Percentiles rank a stretch among this genome's conserved stretches.
phyloP scores from a whole-genome alignment of 35 echinoderm and acorn worm species.

The Diadema setosum region DNA sequence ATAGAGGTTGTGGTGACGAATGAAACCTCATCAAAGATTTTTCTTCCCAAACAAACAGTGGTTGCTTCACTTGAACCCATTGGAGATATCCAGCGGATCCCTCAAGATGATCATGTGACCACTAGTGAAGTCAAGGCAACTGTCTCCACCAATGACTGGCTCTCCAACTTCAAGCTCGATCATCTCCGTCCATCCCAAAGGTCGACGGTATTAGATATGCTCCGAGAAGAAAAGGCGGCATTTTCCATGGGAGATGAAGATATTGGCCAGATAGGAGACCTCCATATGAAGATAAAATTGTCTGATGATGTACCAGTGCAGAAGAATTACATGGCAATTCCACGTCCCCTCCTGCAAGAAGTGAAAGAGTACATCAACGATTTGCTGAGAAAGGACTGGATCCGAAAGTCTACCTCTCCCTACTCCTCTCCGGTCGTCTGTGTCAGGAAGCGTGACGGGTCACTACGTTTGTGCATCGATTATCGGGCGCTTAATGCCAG shows the following conservation, averaged over 20 bases:
- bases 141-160: background rate
- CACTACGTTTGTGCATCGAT: constrained; percentile 29
- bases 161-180: background rate
- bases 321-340: constrained; percentile 18
- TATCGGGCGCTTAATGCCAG: constrained; percentile 26
- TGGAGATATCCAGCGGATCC: background rate
- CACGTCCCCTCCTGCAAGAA: constrained; percentile 34
- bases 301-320: constrained; percentile 21
- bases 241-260: constrained; percentile 49
- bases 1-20: background rate
- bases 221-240: constrained; percentile 18
- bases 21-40: background rate
- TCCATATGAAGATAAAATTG: constrained; percentile 58
- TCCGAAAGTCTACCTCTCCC: constrained; percentile 43
- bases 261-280: constrained; percentile 21
- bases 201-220: background rate
- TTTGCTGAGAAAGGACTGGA: constrained; percentile 30
- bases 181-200: background rate
- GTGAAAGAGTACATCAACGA: constrained; percentile 45
- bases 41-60: background rate
- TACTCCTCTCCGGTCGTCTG: constrained; percentile 72
- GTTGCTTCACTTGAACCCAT: background rate
- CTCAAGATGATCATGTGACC: background rate
- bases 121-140: background rate
- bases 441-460: constrained; percentile 49